Evolutionary conservation across 2,888 invertebrate genomes (phyloP), one percentile per base, ranked within the genome.

Genomic region (Empis stercorea): DNA sequence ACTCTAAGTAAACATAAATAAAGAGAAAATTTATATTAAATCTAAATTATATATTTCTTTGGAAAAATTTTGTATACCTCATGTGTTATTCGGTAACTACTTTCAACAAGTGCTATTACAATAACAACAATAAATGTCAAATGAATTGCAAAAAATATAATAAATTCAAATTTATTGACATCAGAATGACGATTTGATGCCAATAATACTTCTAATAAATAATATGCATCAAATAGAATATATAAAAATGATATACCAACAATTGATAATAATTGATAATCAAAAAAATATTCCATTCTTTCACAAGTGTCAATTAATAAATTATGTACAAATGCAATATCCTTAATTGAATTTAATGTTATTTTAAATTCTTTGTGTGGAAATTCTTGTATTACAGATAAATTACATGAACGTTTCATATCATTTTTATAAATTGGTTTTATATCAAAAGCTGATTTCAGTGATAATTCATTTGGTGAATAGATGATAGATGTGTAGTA

Each of bases 211-310:
- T 66, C 66, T 44, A 67, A 48, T 38, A 66, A 61, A 46, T 66
- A 66, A 48, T 66, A 66, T 42, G 59, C 61, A 48, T 66, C 66
- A 15, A 66, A 66, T 3, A 67, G 55, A 47, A 66, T 65, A 20
- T 67, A 67, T 0, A 66, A 44, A 49, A 67, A 67, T 0, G 65
- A 65, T 23, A 67, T 66, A 7, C 63, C 59, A 17, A 65, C 59
- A 27, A 67, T 66, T 9, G 65, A 64, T 13, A 66, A 48, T 48
- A 66, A 47, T 0, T 66, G 66, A 52, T 64, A 63, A 0, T 60
- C 61, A 32, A 66, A 66, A 30, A 66, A 65, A 32, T 66, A 64
- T 48, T 66, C 67, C 32, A 64, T 61, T 2, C 58, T 60, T 23
- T 59, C 56, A 44, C 64, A 66, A 43, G 64, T 63, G 50, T 66